Conservation (phyloP, 2,888 invertebrate species). For the Aleiodes testaceus region DNA sequence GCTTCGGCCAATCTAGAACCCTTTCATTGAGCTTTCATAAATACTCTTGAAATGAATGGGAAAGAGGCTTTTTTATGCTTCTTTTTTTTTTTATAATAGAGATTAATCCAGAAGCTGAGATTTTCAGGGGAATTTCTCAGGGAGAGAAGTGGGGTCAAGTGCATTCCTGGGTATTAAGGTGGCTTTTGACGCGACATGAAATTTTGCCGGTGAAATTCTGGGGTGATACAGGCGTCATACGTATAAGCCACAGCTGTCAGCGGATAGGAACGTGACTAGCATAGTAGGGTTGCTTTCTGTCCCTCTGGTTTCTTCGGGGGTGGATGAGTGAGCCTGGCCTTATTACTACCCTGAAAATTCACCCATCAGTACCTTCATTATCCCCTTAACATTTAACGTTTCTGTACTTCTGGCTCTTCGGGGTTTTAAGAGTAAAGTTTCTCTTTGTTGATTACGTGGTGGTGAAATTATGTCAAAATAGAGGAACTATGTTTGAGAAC, state of each 20-base stretch:
- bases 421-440: slow-evolving; percentile 12
- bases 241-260: slow-evolving; percentile 73
- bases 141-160: slow-evolving; percentile 57
- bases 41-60: background rate
- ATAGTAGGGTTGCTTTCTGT: slow-evolving; percentile 50
- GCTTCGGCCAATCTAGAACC: slow-evolving; percentile 24
- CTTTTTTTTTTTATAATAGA: background rate
- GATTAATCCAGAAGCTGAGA: background rate
- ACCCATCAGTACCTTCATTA: slow-evolving; percentile 66
- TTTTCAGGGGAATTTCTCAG: background rate
- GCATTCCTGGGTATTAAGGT: slow-evolving; percentile 68
- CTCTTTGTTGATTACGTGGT: slow-evolving; percentile 20
- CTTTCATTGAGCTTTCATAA: slow-evolving; percentile 25
- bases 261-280: slow-evolving; percentile 72
- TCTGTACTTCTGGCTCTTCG: slow-evolving; percentile 5
- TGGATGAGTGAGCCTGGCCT: slow-evolving; percentile 61
- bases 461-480: background rate
- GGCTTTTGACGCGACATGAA: slow-evolving; percentile 60
- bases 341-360: slow-evolving; percentile 67
- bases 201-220: slow-evolving; percentile 64
- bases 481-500: too few relatives aligned
- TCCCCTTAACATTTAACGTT: slow-evolving; percentile 69
- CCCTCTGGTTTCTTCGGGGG: slow-evolving; percentile 37
- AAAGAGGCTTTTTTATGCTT: background rate
- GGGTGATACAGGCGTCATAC: slow-evolving; percentile 72